Evolutionary conservation across 2,888 invertebrate genomes (phyloP).

Genomic region (Heliconius cydno): DNA sequence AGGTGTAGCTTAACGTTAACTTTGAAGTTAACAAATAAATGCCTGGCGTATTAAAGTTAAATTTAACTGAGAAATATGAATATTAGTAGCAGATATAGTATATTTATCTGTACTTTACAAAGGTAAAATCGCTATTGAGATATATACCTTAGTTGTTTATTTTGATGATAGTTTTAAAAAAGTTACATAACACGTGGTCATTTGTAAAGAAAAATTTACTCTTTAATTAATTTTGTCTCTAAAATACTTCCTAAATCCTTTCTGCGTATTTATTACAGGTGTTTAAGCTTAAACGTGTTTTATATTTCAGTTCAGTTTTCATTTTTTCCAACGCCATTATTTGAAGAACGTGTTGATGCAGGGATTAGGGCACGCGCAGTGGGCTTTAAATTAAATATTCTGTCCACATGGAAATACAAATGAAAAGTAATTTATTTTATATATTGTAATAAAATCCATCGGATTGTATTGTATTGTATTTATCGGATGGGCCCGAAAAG

Average conservation of each 20-base stretch:
- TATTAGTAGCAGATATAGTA: no score
- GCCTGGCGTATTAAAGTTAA: not conserved
- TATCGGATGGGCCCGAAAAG: no score
- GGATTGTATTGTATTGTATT: no score
- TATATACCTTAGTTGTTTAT: no score
- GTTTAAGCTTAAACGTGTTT: conserved; percentile 15
- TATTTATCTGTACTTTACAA: no score
- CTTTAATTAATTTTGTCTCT: not conserved
- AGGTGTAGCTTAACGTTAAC: no score
- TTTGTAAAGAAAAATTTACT: not conserved
- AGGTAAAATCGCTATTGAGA: no score
- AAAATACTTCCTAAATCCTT: not conserved
- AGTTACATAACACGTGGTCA: not conserved
- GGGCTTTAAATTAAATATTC: not conserved
- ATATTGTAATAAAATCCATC: not conserved
- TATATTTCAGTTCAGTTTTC: conserved; percentile 16
- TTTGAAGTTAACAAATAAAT: not conserved
- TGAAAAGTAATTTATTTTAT: not conserved
- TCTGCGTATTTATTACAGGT: conserved; percentile 16
- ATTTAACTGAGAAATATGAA: not conserved
- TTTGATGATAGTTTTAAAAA: not conserved
- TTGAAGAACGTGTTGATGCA: conserved; percentile 15
- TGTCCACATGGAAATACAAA: conserved; percentile 6
- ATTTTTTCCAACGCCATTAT: conserved; percentile 8
- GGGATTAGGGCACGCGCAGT: conserved; percentile 4